These are phyloP conservation scores for Microcebus griseorufus DNA, from an alignment of 2,113 vertebrate species.

Conservation along the genomic window DNA sequence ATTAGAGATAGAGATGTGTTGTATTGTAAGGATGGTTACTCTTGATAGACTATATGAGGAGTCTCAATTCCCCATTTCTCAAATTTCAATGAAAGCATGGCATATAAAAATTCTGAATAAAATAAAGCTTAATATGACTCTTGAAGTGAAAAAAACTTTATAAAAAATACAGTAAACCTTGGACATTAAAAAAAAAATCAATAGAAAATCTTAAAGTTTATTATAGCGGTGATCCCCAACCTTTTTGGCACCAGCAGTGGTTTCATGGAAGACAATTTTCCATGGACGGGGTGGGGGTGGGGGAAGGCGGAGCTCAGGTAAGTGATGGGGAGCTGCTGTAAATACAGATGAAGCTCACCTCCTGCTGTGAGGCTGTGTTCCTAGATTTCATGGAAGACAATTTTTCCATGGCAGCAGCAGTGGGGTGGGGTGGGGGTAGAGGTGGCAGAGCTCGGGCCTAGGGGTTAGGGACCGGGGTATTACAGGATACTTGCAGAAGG, in stretches of 20 bases:
- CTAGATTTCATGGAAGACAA: no score
- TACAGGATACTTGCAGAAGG: background rate
- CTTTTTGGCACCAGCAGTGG: no score
- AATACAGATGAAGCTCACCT: no score
- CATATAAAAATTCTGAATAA: slow-evolving; percentile 22
- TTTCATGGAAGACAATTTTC: no score
- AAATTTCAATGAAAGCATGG: slow-evolving; percentile 27
- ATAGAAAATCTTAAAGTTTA: slow-evolving; percentile 31
- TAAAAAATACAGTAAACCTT: background rate
- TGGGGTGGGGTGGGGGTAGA: no score
- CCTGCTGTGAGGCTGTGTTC: no score
- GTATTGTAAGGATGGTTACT: background rate
- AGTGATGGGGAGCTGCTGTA: no score
- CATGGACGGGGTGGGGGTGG: no score
- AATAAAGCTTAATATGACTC: slow-evolving; percentile 9
- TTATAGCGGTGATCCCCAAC: background rate
- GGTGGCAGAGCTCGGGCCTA: no score
- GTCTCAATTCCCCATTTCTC: background rate
- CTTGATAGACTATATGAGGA: background rate
- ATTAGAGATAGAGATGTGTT: background rate
- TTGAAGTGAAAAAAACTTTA: background rate
- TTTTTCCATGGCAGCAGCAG: no score
- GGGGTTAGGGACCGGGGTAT: no score
- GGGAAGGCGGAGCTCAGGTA: no score
- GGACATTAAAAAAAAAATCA: slow-evolving; percentile 4